phyloP scores from a whole-genome alignment of 2,888 invertebrate genomes.

The Xestia sexstrigata region DNA sequence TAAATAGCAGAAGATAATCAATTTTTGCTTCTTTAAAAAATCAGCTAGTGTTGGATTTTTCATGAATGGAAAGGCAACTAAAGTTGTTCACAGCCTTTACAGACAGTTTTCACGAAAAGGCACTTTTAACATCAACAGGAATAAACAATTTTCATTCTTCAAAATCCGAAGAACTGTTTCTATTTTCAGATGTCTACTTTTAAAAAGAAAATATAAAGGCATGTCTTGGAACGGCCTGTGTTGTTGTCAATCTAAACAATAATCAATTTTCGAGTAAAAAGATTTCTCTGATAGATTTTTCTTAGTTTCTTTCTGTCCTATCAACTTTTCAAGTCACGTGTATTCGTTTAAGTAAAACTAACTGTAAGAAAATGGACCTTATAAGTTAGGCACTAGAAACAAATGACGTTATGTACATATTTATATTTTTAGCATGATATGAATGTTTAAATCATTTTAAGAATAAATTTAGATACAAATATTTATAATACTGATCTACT shows the following conservation, averaged over 20 bases:
- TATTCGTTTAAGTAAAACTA: neutral
- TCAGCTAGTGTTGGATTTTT: neutral
- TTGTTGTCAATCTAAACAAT: conserved; percentile 14
- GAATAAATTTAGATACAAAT: neutral
- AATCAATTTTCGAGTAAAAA: conserved; percentile 16
- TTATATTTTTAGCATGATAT: neutral
- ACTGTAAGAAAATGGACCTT: neutral
- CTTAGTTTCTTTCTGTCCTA: neutral
- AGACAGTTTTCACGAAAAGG: neutral
- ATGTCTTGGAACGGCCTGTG: neutral
- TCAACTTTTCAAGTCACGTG: neutral
- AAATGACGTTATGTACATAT: neutral
- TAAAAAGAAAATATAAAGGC: conserved; percentile 22
- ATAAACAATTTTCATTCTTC: neutral
- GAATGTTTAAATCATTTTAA: neutral
- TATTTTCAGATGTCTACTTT: conserved; percentile 8
- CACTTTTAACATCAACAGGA: neutral
- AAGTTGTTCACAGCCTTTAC: neutral
- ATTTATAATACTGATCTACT: neutral
- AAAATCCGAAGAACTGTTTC: conserved; percentile 7
- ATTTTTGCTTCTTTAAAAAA: neutral
- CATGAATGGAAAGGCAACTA: neutral
- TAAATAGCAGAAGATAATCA: neutral
- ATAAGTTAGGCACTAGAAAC: neutral
- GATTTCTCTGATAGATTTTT: no score